Evolutionary conservation across 2,797 vertebrate genomes (phyloP), one percentile per base, ranked within the genome.

Genomic region (Pogoniulus pusillus): DNA sequence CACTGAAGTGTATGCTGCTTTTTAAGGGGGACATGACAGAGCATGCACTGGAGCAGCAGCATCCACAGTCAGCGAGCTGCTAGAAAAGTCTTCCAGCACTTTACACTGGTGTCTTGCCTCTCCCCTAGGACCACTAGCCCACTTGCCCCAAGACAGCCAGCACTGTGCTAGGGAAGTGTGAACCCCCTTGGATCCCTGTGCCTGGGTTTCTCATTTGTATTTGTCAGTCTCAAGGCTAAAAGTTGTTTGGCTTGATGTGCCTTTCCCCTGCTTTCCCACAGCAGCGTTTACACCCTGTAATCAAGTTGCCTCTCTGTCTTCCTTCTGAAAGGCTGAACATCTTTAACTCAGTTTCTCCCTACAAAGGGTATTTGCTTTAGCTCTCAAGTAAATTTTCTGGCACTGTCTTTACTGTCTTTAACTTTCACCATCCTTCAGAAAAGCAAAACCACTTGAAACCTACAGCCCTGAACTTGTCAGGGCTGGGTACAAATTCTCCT

Each of bases 231-330:
- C 16, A 63, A 66, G 71, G 68, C 53, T 91, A 37, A 78, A 90
- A 88, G 18, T 6, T 2, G 2, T 90, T 93, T 79, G 64, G 54
- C 18, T 82, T 76, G 68, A 78, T 24, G 6, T 75, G 63, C n/a
- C 13, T 86, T 93, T 73, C 80, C 66, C 11, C 53, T 70, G 57
- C 63, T 74, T 89, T 71, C 68, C 35, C n/a, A 63, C 49, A 54
- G 41, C 60, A 10, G 26, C 79, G 30, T 76, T 7, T 74, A 8
- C 76, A 85, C 77, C 83, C 85, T 91, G 20, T 91, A 92, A 94
- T 93, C 90, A 93, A 76, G 47, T 24, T 92, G 57, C 80, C 69
- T 86, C 30, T 84, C 57, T 6, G 16, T 60, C 83, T 89, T 83
- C 74, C 49, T 53, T 82, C 60, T 79, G 70, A 83, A 89, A 78